Conservation (phyloP, 92 coral and sea anemone genomes). For the Palythoa heliodiscus region DNA sequence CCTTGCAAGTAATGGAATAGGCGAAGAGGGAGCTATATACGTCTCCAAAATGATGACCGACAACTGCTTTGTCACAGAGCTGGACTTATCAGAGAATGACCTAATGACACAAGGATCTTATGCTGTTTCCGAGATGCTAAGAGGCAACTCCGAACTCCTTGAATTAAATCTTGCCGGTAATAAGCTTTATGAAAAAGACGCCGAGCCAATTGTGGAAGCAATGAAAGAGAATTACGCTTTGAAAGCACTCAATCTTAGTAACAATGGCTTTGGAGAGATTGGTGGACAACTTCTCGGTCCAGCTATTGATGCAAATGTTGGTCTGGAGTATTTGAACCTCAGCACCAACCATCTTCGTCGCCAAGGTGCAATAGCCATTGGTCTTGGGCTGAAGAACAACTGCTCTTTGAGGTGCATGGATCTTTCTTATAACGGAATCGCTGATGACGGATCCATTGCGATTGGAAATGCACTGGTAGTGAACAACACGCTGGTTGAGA, state of each 20-base stretch:
- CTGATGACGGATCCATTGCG: constrained; percentile 90
- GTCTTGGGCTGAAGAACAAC: constrained; percentile 73
- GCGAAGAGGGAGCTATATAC: constrained; percentile 91
- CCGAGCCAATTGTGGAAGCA: constrained; percentile 94
- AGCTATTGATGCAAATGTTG: constrained; percentile 88
- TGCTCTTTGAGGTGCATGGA: constrained; percentile 83
- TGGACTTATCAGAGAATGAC: constrained; percentile 89
- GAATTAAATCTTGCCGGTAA: constrained; percentile 85
- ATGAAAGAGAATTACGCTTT: constrained; percentile 86
- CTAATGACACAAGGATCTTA: constrained; percentile 93
- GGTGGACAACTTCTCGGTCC: constrained; percentile 95
- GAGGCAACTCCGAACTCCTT: constrained; percentile 82
- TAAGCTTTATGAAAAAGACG: constrained; percentile 78
- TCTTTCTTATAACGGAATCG: constrained; percentile 95
- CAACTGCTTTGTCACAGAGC: constrained; percentile 86
- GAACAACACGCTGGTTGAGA: constrained; percentile 77
- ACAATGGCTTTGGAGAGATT: constrained; percentile 78
- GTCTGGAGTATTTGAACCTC: constrained; percentile 84
- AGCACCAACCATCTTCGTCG: constrained; percentile 93
- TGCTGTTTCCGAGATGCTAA: constrained; percentile 88
- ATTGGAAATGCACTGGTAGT: constrained; percentile 74
- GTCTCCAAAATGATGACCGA: constrained; percentile 93
- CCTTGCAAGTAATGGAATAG: constrained; percentile 76
- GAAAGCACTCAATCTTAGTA: constrained; percentile 85
- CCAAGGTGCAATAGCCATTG: constrained; percentile 85